Evolutionary conservation across 2,888 invertebrate genomes (phyloP).

Genomic region (Thera britannica): DNA sequence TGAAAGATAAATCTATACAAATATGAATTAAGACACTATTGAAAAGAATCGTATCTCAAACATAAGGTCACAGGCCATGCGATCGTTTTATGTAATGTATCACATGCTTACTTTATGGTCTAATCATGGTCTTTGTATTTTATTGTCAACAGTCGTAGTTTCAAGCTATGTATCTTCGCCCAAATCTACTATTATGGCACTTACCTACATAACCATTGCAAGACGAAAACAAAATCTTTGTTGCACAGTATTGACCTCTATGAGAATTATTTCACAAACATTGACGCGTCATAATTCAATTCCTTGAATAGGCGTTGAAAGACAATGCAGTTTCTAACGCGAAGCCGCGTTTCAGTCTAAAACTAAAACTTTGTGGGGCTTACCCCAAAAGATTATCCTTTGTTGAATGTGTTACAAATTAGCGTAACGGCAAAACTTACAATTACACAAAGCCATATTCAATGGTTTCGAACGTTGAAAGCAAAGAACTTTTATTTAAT

Average conservation of each 20-base stretch:
- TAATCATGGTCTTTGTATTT: constrained; percentile 27
- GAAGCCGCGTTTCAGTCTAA: background rate
- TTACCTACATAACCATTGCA: constrained; percentile 41
- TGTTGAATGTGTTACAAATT: no score
- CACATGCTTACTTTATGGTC: constrained; percentile 12
- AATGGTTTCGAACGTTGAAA: no score
- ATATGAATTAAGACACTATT: constrained; percentile 7
- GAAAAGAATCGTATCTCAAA: background rate
- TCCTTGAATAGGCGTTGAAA: constrained; percentile 21
- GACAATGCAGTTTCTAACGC: constrained; percentile 14
- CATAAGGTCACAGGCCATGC: constrained; percentile 32
- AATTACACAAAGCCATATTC: background rate
- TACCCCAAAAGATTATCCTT: no score
- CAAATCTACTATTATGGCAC: constrained; percentile 34
- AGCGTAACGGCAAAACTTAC: background rate
- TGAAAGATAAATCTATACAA: background rate
- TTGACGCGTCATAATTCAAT: constrained; percentile 45
- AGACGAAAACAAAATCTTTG: constrained; percentile 4
- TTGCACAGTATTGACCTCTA: constrained; percentile 28
- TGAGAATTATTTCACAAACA: constrained; percentile 40
- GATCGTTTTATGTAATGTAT: constrained; percentile 34
- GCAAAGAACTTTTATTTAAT: no score
- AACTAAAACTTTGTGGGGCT: background rate
- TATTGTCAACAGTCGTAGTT: background rate
- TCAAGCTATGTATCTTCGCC: constrained; percentile 25